phyloP scores from a whole-genome alignment of 2,888 invertebrate genomes.

The Brenthis hecate region DNA sequence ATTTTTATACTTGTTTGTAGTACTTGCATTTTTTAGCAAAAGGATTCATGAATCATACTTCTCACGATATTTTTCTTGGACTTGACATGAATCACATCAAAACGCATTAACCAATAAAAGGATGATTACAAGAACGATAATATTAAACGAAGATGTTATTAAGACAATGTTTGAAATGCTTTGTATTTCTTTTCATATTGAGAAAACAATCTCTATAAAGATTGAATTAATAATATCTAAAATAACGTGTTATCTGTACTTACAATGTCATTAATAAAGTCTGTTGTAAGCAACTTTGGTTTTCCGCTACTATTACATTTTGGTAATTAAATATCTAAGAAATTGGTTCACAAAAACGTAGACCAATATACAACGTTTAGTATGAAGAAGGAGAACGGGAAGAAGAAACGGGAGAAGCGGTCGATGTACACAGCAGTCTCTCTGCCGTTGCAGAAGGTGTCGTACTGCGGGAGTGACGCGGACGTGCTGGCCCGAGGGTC shows the following conservation, averaged over 20 bases:
- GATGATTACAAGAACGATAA: background rate
- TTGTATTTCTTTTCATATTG: background rate
- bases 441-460: slow-evolving; percentile 91
- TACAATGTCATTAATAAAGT: background rate
- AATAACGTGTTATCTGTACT: background rate
- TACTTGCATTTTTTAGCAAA: background rate
- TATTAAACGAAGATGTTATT: background rate
- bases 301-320: no score
- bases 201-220: background rate
- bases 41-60: background rate
- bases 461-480: slow-evolving; percentile 89
- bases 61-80: slow-evolving; percentile 5
- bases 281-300: no score
- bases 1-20: background rate
- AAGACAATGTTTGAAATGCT: background rate
- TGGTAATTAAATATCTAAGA: background rate
- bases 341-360: slow-evolving; percentile 82
- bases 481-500: slow-evolving; percentile 84
- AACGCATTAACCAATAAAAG: slow-evolving; percentile 2
- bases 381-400: slow-evolving; percentile 94
- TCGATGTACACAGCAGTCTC: slow-evolving; percentile 92
- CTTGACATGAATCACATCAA: slow-evolving; percentile 3
- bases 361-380: slow-evolving; percentile 96
- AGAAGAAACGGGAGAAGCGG: slow-evolving; percentile 93
- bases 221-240: background rate